These are phyloP conservation scores for Australoheros scitulus DNA, from an alignment of 2,113 vertebrate genomes.

Conservation along the genomic window DNA sequence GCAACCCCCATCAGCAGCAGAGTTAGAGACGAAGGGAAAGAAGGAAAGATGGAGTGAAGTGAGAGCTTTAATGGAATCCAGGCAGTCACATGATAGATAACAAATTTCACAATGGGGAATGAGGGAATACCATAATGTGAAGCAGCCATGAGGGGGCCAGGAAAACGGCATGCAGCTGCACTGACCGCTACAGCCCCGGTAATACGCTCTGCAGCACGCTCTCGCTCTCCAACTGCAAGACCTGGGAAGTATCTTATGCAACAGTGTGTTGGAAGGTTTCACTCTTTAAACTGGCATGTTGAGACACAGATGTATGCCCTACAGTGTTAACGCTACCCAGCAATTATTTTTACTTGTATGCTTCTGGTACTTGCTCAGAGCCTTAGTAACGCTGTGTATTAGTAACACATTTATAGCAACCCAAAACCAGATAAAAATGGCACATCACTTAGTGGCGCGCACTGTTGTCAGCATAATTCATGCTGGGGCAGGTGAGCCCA, in stretches of 20 bases:
- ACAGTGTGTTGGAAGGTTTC: background rate
- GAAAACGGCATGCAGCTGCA: slow-evolving; percentile 52
- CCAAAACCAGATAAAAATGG: slow-evolving; percentile 24
- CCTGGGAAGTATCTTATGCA: slow-evolving; percentile 13
- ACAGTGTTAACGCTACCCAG: slow-evolving; percentile 24
- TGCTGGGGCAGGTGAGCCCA: slow-evolving; percentile 56
- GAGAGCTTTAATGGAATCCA: slow-evolving; percentile 61
- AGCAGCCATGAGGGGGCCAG: slow-evolving; percentile 54
- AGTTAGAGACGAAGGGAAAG: slow-evolving; percentile 8
- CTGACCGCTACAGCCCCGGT: slow-evolving; percentile 15
- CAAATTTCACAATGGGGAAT: slow-evolving; percentile 69
- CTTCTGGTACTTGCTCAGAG: slow-evolving; percentile 24
- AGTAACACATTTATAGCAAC: slow-evolving; percentile 54
- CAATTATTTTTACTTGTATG: slow-evolving; percentile 44
- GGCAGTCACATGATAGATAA: slow-evolving; percentile 64
- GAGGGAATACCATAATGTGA: slow-evolving; percentile 67
- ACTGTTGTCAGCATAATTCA: slow-evolving; percentile 20
- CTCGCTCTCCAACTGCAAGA: slow-evolving; percentile 20
- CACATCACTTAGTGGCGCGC: background rate
- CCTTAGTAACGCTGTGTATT: slow-evolving; percentile 58
- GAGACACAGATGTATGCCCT: slow-evolving; percentile 11
- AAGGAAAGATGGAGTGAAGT: slow-evolving; percentile 25
- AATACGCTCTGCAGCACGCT: slow-evolving; percentile 7
- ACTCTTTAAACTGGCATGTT: slow-evolving; percentile 32
- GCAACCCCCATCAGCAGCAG: slow-evolving; percentile 7